Conservation (phyloP, 1,140 invertebrate genomes). For the Myzus persicae region DNA sequence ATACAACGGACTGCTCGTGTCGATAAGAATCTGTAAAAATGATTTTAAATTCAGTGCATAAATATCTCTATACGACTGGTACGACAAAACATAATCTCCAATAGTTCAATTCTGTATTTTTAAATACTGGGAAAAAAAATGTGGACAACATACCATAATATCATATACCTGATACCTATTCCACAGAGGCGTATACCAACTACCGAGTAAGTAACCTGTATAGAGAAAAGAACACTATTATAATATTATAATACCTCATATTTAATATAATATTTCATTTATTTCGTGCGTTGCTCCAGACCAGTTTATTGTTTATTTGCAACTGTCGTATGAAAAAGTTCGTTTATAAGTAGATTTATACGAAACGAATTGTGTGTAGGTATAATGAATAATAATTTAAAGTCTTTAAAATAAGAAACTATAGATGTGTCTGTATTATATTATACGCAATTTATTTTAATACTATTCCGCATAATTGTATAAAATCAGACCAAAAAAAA, state of each 20-base stretch:
- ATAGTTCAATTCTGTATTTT: background rate
- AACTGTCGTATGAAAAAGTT: background rate
- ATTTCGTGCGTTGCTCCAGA: background rate
- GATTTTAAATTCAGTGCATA: background rate
- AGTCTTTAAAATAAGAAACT: background rate
- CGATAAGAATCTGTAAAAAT: slow-evolving; percentile 4
- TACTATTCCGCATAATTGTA: background rate
- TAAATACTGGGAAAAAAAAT: background rate
- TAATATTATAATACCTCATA: too few species aligned
- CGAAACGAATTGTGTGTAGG: background rate
- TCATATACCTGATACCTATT: too few species aligned
- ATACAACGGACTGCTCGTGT: background rate
- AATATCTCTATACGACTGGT: background rate
- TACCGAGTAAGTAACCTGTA: too few species aligned
- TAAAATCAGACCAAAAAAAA: background rate
- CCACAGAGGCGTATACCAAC: too few species aligned
- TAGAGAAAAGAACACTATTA: too few species aligned
- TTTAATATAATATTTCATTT: background rate
- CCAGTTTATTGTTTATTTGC: background rate
- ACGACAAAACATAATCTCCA: background rate
- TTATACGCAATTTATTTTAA: background rate
- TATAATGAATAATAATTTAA: background rate
- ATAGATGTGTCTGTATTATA: background rate
- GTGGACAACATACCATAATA: background rate
- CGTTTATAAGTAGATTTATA: background rate